These are phyloP conservation scores for Drosophila parvula DNA, from an alignment of 1,140 invertebrate species.

Conservation along the genomic window DNA sequence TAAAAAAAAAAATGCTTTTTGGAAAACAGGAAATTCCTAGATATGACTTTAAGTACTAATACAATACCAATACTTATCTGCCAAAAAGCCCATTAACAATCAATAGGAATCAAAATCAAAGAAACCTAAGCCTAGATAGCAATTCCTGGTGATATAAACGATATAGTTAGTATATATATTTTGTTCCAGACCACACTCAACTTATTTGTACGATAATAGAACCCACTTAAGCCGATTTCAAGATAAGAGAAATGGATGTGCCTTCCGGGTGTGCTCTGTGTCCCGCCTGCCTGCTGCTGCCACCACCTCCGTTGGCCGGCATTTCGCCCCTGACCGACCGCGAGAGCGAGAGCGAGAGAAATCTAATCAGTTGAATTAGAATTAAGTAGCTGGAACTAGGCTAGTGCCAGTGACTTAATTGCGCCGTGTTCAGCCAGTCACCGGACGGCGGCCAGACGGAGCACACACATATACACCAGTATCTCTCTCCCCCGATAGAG, in stretches of 20 bases:
- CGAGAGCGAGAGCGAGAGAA: constrained; percentile 25
- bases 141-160: background rate
- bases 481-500: background rate
- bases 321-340: background rate
- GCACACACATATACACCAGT: constrained; percentile 6
- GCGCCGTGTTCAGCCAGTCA: constrained; percentile 20
- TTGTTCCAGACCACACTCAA: constrained; percentile 11
- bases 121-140: too few species aligned
- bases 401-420: background rate
- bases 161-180: background rate
- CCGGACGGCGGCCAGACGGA: constrained; percentile 7
- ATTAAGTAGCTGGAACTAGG: constrained; percentile 43
- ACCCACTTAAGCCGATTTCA: background rate
- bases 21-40: too few species aligned
- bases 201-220: constrained; percentile 5
- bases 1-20: too few species aligned
- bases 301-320: background rate
- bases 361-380: constrained; percentile 66
- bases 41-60: too few species aligned
- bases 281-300: too few species aligned
- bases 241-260: background rate
- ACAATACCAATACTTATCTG: too few species aligned
- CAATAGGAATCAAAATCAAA: too few species aligned
- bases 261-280: constrained; percentile 7
- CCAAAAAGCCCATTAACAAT: too few species aligned